Base-by-base conservation (phyloP, 35 echinoderm and acorn worm genomes). In the Diadema setosum region DNA sequence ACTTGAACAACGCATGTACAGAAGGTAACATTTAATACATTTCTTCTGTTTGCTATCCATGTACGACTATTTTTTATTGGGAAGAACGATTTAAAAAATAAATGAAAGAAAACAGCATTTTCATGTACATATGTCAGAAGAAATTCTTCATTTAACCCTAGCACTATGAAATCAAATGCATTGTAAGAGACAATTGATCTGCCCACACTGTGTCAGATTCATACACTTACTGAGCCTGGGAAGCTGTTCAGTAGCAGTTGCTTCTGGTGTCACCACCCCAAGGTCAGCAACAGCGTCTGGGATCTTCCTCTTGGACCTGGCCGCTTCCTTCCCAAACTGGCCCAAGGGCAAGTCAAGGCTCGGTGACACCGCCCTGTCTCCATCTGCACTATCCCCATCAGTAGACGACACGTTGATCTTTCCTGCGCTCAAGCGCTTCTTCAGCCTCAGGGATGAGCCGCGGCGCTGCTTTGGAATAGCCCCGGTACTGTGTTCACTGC, bases 181-280 rank as follows among this genome's bases (percentile, higher is more conserved):
- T n/a, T n/a, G n/a, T n/a, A n/a, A n/a, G n/a, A n/a, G n/a, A n/a
- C n/a, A n/a, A n/a, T n/a, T n/a, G n/a, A n/a, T n/a, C n/a, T n/a
- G n/a, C n/a, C n/a, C n/a, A n/a, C n/a, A n/a, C n/a, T n/a, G n/a
- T n/a, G n/a, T n/a, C n/a, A n/a, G n/a, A n/a, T n/a, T n/a, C n/a
- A n/a, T n/a, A n/a, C 14, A 90, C 92, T 94, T 59, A 94, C 92
- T 94, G 11, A 94, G 48, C 64, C 92, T 85, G 3, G 92, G 92
- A 7, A 94, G 92, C 58, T 94, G 87, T 65, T 89, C 63, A 23
- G 83, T 42, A 35, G 85, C 20, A 27, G 85, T n/a, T 29, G 85
- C 85, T 33, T 70, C 85, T 17, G 63, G 85, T 7, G 63, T 17
- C 37, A 34, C 73, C 24, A 78, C 18, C 24, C 73, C 73, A 15